Percentiles rank a stretch among this genome's conserved stretches.
Conservation (phyloP, 2,797 vertebrate genomes). For the Buceros bicornis region DNA sequence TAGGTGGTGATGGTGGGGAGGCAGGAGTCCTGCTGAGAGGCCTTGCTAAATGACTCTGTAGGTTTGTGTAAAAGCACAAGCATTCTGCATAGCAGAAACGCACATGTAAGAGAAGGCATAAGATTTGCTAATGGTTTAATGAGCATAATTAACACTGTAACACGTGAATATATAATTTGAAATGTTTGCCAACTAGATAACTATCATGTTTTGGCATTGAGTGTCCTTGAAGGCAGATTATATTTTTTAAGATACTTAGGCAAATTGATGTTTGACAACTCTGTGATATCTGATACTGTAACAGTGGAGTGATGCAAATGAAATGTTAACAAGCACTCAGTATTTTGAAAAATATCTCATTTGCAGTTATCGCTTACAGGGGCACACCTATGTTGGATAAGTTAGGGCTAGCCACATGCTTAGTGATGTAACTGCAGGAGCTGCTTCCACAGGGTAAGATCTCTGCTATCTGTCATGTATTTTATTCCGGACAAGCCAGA, state of each 20-base stretch:
- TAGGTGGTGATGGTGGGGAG: not conserved
- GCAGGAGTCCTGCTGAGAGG: not conserved
- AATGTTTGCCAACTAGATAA: not conserved
- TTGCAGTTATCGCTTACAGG: not conserved
- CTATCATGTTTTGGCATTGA: not conserved
- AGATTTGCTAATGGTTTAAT: not conserved
- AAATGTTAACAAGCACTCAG: not conserved
- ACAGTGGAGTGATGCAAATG: not conserved
- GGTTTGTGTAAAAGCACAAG: not conserved
- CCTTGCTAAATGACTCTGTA: not conserved
- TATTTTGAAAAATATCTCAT: conserved; percentile 1
- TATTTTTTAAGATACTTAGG: not conserved
- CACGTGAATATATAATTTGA: not conserved
- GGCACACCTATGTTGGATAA: fast-evolving
- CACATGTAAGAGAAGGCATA: not conserved
- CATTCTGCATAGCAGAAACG: not conserved
- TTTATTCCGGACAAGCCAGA: not conserved
- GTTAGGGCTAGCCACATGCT: not conserved
- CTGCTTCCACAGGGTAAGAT: not conserved
- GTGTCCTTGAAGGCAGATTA: not conserved
- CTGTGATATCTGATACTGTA: not conserved
- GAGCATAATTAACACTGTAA: conserved; percentile 10
- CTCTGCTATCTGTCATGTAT: not conserved
- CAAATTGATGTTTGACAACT: conserved; percentile 27
- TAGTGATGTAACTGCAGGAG: not conserved